A percentile compares a stretch with the other conserved stretches of the same genome.
Conservation (phyloP, 1,140 invertebrate species). For the Brachionus rubens region DNA sequence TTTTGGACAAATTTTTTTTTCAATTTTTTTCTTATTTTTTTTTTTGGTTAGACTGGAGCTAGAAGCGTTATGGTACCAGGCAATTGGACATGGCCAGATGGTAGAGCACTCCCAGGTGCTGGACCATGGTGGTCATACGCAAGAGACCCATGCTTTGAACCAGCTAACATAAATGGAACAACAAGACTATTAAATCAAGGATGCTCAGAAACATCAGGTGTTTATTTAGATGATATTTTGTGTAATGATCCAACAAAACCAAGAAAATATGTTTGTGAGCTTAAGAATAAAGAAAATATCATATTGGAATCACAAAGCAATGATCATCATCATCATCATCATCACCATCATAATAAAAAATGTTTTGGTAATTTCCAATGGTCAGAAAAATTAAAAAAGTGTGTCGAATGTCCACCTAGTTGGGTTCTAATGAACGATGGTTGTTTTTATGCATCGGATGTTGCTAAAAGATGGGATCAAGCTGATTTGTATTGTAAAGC, state of each 20-base stretch:
- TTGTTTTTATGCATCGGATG: not conserved
- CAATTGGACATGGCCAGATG: slow-evolving; percentile 13
- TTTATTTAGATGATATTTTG: not conserved
- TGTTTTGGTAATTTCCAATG: not conserved
- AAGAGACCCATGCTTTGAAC: slow-evolving; percentile 26
- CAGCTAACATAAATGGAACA: not conserved
- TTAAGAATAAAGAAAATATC: not conserved
- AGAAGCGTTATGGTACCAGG: not conserved
- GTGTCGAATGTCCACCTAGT: not conserved
- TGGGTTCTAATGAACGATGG: not conserved
- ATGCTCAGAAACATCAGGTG: not conserved
- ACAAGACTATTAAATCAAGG: not conserved
- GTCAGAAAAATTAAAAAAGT: not conserved
- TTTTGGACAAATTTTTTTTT: not conserved
- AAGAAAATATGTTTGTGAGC: slow-evolving; percentile 7
- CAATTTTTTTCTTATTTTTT: not conserved
- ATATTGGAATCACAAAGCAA: not conserved
- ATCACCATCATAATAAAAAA: too few species aligned
- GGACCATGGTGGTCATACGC: slow-evolving; percentile 6
- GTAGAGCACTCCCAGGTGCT: not conserved
- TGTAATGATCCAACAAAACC: not conserved
- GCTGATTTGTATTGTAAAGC: not conserved
- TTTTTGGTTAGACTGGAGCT: not conserved
- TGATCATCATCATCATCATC: too few species aligned
- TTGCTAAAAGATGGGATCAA: not conserved